Evolutionary conservation across 2,888 invertebrate species (phyloP).

Genomic region (Drosophila tripunctata): DNA sequence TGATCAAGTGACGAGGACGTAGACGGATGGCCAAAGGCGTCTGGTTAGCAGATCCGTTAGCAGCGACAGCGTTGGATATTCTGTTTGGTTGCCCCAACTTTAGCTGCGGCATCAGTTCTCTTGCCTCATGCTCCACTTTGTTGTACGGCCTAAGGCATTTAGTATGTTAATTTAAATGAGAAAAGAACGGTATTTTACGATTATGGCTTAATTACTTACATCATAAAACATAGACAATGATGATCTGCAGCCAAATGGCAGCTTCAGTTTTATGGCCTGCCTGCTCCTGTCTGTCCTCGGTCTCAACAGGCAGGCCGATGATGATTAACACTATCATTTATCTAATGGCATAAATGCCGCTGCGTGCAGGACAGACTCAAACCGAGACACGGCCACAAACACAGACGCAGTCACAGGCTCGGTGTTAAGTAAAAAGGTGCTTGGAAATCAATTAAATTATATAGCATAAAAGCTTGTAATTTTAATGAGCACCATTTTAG

Average conservation of each 20-base stretch:
- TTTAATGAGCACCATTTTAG: conserved; percentile 38
- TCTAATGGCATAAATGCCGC: conserved; percentile 55
- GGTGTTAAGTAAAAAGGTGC: conserved; percentile 52
- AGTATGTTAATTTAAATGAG: conserved; percentile 76
- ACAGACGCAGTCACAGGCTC: too few relatives aligned
- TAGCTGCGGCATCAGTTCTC: conserved; percentile 12
- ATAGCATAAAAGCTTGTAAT: conserved; percentile 46
- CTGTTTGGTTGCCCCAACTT: not conserved
- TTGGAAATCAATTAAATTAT: conserved; percentile 69
- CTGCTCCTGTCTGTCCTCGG: conserved; percentile 18
- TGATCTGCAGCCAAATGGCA: conserved; percentile 35
- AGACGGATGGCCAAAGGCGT: conserved; percentile 46
- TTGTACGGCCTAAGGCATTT: conserved; percentile 37
- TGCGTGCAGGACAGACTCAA: conserved; percentile 13
- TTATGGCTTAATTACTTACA: conserved; percentile 78
- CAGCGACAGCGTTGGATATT: conserved; percentile 40
- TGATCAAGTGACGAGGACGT: conserved; percentile 54
- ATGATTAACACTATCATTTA: conserved; percentile 74
- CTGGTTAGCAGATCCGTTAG: conserved; percentile 58
- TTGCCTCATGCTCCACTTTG: conserved; percentile 42
- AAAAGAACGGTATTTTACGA: conserved; percentile 76
- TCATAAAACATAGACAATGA: conserved; percentile 55
- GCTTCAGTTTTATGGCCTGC: conserved; percentile 43
- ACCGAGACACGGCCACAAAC: not conserved
- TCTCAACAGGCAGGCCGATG: conserved; percentile 15